Evolutionary conservation across 2,888 invertebrate species (phyloP), one percentile per base, ranked within the genome.

Genomic region (Blomia tropicalis): DNA sequence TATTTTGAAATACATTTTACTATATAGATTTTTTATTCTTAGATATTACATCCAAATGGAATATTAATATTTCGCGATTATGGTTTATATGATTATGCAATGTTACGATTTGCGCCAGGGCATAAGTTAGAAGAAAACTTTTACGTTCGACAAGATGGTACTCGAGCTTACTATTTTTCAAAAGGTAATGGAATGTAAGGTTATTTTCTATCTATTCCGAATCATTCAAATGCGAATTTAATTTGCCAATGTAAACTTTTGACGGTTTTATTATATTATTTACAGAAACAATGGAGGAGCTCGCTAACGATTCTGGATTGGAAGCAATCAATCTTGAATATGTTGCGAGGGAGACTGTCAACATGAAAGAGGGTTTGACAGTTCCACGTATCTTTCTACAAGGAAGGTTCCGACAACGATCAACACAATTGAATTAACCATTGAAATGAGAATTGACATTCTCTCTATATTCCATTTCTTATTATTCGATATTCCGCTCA

Each of bases 121-220:
- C 84, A 88, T 71, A 93, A 95, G 74, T 85, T 96, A 58, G 75
- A 82, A 0, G 91, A 95, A 2, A 87, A 91, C 72, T 86, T 92
- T 69, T 98, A 96, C 72, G 86, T 90, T 79, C 77, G 96, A 22
- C 95, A 95, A 74, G 96, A 98, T 80, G 93, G 93, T 1, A 96
- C 95, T 0, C 81, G 91, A 81, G 77, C 77, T 1, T 79, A 73
- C 69, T 79, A 76, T 68, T 79, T 79, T 69, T 71, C 74, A 22
- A 66, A 70, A 67, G 75, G 76, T 75, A 66, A 67, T n/a, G n/a
- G n/a, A n/a, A n/a, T n/a, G n/a, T n/a, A n/a, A 51, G 31, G 2
- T 2, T 7, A 14, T 32, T 2, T 23, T 19, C 4, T 29, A 29
- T 30, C 30, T n/a, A n/a, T n/a, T n/a, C n/a, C n/a, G 41, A 41